Evolutionary conservation across 2,797 vertebrate genomes (phyloP).

Genomic region (Cyclura pinguis): DNA sequence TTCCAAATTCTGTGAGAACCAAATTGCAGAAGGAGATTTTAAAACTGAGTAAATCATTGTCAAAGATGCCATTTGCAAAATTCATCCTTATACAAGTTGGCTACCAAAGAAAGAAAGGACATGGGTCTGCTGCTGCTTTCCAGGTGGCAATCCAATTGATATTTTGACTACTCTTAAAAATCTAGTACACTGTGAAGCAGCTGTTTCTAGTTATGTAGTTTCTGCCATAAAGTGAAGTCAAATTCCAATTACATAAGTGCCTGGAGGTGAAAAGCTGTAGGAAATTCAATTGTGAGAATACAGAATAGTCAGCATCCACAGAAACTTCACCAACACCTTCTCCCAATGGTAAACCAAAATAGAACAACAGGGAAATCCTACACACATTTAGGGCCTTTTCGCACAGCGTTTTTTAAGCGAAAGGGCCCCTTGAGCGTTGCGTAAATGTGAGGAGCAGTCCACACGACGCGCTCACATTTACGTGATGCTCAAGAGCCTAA

Average conservation of each 20-base stretch:
- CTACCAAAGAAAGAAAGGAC: background rate
- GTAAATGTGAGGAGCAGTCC: too few relatives aligned
- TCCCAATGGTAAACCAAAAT: slow-evolving; percentile 12
- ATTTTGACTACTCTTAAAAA: slow-evolving; percentile 7
- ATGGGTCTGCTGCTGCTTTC: background rate
- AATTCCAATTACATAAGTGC: slow-evolving; percentile 36
- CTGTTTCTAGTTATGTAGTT: slow-evolving; percentile 14
- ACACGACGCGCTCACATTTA: too few relatives aligned
- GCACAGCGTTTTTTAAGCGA: too few relatives aligned
- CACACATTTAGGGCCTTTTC: too few relatives aligned
- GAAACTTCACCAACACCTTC: slow-evolving; percentile 1
- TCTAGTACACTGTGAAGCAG: slow-evolving; percentile 14
- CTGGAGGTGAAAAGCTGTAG: slow-evolving; percentile 38
- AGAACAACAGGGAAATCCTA: slow-evolving; percentile 18
- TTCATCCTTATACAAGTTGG: too few relatives aligned
- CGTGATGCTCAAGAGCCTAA: too few relatives aligned
- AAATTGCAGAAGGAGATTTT: too few relatives aligned
- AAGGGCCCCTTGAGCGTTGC: too few relatives aligned
- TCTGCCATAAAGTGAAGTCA: background rate
- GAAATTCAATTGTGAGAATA: background rate
- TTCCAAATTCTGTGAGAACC: too few relatives aligned
- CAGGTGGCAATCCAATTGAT: slow-evolving; percentile 11
- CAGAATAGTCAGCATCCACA: slow-evolving; percentile 20
- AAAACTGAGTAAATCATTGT: too few relatives aligned
- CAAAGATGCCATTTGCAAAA: too few relatives aligned